Evolutionary conservation across 2,113 vertebrate species (phyloP).

Genomic region (Plectropomus leopardus): DNA sequence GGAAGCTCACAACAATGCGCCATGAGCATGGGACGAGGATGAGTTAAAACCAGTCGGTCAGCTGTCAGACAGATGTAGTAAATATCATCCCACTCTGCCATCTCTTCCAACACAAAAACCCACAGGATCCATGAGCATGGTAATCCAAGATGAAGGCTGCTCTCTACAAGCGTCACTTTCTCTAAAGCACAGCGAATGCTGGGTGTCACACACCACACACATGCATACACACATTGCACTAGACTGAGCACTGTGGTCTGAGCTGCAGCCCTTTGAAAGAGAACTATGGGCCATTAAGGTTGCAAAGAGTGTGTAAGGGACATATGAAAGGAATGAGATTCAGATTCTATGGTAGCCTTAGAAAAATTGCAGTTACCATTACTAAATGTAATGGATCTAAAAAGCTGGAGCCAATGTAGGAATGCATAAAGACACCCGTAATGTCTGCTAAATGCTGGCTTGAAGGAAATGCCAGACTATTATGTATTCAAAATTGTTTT

Average conservation of each 20-base stretch:
- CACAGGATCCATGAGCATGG: slow-evolving; percentile 69
- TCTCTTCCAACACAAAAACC: slow-evolving; percentile 63
- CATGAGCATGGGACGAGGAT: slow-evolving; percentile 48
- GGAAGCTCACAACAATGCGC: slow-evolving; percentile 42
- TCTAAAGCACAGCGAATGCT: slow-evolving; percentile 63
- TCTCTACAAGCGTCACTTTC: slow-evolving; percentile 63
- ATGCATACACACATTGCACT: slow-evolving; percentile 27
- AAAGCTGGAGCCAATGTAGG: neutral
- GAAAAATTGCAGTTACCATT: neutral
- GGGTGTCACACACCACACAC: slow-evolving; percentile 56
- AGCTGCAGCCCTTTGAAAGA: slow-evolving; percentile 20
- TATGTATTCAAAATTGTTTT: slow-evolving; percentile 31
- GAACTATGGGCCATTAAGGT: slow-evolving; percentile 49
- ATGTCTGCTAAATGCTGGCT: neutral
- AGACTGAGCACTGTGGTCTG: slow-evolving; percentile 7
- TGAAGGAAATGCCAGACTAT: neutral
- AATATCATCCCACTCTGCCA: slow-evolving; percentile 65
- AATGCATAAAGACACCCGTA: neutral
- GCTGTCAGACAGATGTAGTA: slow-evolving; percentile 74
- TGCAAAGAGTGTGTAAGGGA: slow-evolving; percentile 1
- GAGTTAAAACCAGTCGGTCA: slow-evolving; percentile 77
- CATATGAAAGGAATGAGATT: slow-evolving; percentile 8
- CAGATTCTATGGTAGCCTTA: neutral
- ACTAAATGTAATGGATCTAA: neutral
- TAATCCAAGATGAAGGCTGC: slow-evolving; percentile 79